Evolutionary conservation across 2,797 vertebrate species (phyloP).

Genomic region (Trichosurus vulpecula): DNA sequence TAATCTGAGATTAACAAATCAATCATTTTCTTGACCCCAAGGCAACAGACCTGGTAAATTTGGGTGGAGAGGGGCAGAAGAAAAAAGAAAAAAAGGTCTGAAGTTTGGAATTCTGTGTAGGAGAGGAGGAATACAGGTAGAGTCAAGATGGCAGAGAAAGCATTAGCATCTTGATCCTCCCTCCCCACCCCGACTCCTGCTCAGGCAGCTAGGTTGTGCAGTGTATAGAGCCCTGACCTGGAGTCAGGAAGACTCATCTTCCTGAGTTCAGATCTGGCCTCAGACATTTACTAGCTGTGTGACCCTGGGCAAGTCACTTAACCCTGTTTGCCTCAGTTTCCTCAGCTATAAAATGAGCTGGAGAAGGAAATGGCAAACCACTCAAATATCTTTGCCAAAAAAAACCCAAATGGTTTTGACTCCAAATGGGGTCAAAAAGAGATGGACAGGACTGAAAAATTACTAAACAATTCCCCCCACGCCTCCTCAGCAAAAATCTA

Average conservation of each 20-base stretch:
- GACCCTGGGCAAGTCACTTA: background rate
- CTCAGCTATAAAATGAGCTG: background rate
- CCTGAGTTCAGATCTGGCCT: background rate
- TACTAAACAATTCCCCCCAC: background rate
- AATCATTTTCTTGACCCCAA: no score
- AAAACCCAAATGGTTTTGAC: no score
- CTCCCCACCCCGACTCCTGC: background rate
- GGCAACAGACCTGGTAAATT: no score
- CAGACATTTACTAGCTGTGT: background rate
- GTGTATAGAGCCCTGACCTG: background rate
- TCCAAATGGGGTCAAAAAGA: background rate
- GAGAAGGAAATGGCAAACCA: background rate
- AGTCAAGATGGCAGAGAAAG: background rate
- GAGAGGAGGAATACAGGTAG: no score
- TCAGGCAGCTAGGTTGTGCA: background rate
- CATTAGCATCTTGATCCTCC: background rate
- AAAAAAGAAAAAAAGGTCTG: no score
- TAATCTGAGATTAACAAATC: no score
- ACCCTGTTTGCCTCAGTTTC: background rate
- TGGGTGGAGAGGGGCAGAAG: no score
- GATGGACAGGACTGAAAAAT: background rate
- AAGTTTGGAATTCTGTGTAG: no score
- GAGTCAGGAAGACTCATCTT: background rate
- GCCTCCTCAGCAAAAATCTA: background rate
- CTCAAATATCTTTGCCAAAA: background rate